These are phyloP conservation scores for Barnardius zonarius DNA, from an alignment of 2,113 vertebrate species.

Conservation along the genomic window DNA sequence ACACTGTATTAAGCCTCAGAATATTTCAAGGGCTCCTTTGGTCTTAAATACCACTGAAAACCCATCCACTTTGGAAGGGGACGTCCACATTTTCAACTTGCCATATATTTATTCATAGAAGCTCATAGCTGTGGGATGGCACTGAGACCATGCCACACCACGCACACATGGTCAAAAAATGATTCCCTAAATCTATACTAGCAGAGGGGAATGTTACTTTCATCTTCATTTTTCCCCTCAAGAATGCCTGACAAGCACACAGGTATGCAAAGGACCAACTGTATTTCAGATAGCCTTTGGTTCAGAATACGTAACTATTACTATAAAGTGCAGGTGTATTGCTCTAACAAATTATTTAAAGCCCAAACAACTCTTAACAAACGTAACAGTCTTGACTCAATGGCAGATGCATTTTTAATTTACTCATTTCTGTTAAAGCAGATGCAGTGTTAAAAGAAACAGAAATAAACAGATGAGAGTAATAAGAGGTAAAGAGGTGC, in stretches of 20 bases:
- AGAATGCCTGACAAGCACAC: not conserved
- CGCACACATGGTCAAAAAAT: not conserved
- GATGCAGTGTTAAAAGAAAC: not conserved
- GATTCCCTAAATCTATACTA: not conserved
- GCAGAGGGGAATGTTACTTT: not conserved
- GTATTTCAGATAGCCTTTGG: not conserved
- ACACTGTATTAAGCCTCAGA: not conserved
- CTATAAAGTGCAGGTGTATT: not conserved
- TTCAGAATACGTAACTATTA: not conserved
- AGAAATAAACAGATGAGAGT: not conserved
- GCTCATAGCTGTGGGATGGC: not conserved
- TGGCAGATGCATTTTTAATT: not conserved
- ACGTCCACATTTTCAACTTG: not conserved
- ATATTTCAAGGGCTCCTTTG: not conserved
- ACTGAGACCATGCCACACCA: not conserved
- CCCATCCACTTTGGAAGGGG: not conserved
- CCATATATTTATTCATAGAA: not conserved
- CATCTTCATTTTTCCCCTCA: not conserved
- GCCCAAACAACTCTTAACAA: not conserved
- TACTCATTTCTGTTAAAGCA: not conserved
- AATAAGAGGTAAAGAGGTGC: not conserved
- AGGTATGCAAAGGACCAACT: not conserved
- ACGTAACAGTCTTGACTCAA: not conserved
- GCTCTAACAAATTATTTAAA: not conserved
- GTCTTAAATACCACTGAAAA: not conserved